Evolutionary conservation across 2,797 vertebrate genomes (phyloP).

Genomic region (Tokudaia muenninki): DNA sequence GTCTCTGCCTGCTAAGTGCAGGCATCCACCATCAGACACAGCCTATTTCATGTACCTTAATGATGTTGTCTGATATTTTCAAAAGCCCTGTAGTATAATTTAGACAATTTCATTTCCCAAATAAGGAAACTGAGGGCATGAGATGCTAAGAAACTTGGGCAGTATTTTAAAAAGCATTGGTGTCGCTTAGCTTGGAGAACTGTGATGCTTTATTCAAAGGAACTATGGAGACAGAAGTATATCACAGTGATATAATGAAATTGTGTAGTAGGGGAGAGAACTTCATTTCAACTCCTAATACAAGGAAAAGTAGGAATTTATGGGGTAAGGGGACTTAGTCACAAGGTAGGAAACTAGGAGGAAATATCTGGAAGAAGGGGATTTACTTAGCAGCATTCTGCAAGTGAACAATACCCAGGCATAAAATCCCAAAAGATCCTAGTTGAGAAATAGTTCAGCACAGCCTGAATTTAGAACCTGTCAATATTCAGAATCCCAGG

Average conservation of each 20-base stretch:
- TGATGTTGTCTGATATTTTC: constrained; percentile 43
- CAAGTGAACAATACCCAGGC: background rate
- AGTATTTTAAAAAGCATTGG: background rate
- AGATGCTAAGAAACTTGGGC: background rate
- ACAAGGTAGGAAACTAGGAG: background rate
- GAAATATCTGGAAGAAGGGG: background rate
- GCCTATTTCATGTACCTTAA: constrained; percentile 6
- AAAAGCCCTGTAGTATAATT: constrained; percentile 22
- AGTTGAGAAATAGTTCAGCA: constrained; percentile 22
- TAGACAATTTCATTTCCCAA: constrained; percentile 46
- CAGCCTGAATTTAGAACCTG: background rate
- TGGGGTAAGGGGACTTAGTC: background rate
- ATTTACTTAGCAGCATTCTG: background rate
- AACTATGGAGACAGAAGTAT: background rate
- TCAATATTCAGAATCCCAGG: background rate
- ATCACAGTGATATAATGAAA: background rate
- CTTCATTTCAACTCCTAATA: background rate
- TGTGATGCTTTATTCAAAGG: background rate
- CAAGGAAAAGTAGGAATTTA: background rate
- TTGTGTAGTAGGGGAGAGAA: background rate
- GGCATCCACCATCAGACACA: background rate
- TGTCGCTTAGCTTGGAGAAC: background rate
- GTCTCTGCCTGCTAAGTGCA: background rate
- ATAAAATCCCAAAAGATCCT: background rate
- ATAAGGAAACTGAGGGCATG: constrained; percentile 41